phyloP scores from a whole-genome alignment of 1,140 invertebrate genomes.

The Temnothorax curvispinosus region DNA sequence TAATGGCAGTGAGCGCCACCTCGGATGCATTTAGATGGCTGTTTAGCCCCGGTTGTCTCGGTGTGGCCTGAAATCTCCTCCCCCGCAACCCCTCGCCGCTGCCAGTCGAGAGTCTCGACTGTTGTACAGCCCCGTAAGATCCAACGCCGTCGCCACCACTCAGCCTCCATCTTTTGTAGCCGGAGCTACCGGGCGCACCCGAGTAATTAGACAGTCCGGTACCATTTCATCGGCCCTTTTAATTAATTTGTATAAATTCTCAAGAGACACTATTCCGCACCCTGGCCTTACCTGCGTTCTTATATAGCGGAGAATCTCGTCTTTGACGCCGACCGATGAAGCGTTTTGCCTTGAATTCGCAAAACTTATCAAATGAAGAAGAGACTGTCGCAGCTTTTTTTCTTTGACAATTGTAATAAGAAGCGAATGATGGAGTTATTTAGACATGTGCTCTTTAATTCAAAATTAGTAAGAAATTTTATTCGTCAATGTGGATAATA shows the following conservation, averaged over 20 bases:
- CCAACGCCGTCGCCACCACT: constrained; percentile 59
- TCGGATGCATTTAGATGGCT: constrained; percentile 87
- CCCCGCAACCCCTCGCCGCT: constrained; percentile 65
- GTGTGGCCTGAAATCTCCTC: constrained; percentile 73
- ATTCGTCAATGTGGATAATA: background rate
- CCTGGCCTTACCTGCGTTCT: constrained; percentile 11
- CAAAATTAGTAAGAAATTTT: background rate
- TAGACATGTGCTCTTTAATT: background rate
- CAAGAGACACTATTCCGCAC: background rate
- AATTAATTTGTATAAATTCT: constrained; percentile 79
- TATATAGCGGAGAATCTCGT: background rate
- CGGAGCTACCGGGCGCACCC: constrained; percentile 60
- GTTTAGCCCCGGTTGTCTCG: constrained; percentile 83
- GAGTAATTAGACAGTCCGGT: constrained; percentile 77
- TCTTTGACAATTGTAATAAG: background rate
- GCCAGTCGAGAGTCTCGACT: constrained; percentile 62
- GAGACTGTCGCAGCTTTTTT: background rate
- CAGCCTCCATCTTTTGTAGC: constrained; percentile 67
- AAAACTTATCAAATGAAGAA: background rate
- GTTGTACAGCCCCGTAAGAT: constrained; percentile 64
- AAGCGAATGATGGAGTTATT: background rate
- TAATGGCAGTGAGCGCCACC: constrained; percentile 86
- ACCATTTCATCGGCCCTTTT: constrained; percentile 74
- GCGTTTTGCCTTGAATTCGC: background rate
- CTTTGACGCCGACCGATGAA: background rate